Conservation (phyloP, 2,888 invertebrate species). For the Oscheius sp. region DNA sequence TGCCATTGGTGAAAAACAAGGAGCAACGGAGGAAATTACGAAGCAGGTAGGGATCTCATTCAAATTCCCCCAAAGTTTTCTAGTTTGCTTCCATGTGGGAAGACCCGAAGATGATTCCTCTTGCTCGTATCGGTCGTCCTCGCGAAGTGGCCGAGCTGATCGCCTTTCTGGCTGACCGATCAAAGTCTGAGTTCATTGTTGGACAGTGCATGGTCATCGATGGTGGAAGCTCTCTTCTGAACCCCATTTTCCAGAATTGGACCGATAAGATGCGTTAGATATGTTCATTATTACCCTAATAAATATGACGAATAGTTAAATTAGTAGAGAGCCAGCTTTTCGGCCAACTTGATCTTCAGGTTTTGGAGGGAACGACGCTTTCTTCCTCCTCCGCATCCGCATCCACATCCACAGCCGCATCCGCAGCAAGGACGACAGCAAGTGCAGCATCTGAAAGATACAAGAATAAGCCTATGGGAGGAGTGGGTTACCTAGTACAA, state of each 20-base stretch:
- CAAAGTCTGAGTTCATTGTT: conserved; percentile 41
- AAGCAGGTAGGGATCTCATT: conserved; percentile 25
- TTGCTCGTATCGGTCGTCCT: conserved; percentile 35
- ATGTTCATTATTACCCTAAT: conserved; percentile 3
- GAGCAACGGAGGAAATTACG: conserved; percentile 28
- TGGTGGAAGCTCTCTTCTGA: conserved; percentile 42
- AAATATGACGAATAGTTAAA: conserved; percentile 1
- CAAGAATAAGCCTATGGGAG: neutral
- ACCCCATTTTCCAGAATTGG: conserved; percentile 23
- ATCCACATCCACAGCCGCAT: conserved; percentile 7
- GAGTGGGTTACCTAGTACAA: neutral
- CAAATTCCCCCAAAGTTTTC: neutral
- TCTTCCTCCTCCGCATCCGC: conserved; percentile 31
- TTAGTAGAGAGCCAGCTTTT: neutral
- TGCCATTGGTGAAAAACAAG: conserved; percentile 39
- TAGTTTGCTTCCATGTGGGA: conserved; percentile 13
- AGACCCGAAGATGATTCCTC: conserved; percentile 38
- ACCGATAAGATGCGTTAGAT: conserved; percentile 1
- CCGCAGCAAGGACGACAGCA: neutral
- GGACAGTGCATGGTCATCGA: conserved; percentile 47
- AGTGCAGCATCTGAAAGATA: conserved; percentile 1
- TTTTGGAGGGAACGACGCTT: conserved; percentile 30
- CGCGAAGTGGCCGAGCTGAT: conserved; percentile 42
- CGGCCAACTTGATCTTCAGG: conserved; percentile 1
- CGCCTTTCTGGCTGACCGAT: conserved; percentile 46